Percentiles rank a stretch among this genome's conserved stretches.
These are phyloP conservation scores for Paracentrotus lividus DNA, from an alignment of 53 echinoderm and acorn worm genomes.

Conservation along the genomic window DNA sequence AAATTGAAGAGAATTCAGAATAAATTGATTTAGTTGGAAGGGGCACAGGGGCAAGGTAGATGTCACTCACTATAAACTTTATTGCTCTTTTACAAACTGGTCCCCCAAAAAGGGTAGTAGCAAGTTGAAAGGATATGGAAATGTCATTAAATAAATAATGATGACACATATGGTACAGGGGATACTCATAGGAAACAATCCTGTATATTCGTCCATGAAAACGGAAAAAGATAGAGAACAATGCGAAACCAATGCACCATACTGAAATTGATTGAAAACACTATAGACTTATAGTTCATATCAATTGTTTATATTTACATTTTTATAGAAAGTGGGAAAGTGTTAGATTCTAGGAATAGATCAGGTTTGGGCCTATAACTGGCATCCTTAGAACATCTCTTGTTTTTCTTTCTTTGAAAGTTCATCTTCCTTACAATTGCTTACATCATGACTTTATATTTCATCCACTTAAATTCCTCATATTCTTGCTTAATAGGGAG, in stretches of 20 bases:
- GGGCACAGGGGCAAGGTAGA: constrained; percentile 42
- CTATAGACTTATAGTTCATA: too few relatives aligned
- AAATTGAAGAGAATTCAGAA: neutral
- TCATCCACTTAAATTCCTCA: too few relatives aligned
- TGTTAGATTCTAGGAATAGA: too few relatives aligned
- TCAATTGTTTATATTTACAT: neutral
- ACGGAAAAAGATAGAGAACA: neutral
- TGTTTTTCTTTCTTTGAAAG: too few relatives aligned
- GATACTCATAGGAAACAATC: constrained; percentile 47
- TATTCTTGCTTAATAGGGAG: too few relatives aligned
- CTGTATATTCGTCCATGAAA: neutral
- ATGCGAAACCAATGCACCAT: neutral
- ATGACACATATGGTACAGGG: constrained; percentile 14
- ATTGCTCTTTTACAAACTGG: constrained; percentile 3
- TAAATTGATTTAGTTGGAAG: constrained; percentile 21
- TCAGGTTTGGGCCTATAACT: too few relatives aligned
- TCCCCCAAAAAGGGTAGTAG: constrained; percentile 16
- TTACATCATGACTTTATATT: too few relatives aligned
- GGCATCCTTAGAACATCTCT: too few relatives aligned
- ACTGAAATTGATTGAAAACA: neutral
- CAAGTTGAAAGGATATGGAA: constrained; percentile 9
- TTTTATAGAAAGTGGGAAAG: neutral
- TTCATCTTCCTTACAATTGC: too few relatives aligned
- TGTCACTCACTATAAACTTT: constrained; percentile 47
- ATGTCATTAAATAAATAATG: neutral